Evolutionary conservation across 1,140 invertebrate species (phyloP), one percentile per base, ranked within the genome.

Genomic region (Dolichoris vasculosae): DNA sequence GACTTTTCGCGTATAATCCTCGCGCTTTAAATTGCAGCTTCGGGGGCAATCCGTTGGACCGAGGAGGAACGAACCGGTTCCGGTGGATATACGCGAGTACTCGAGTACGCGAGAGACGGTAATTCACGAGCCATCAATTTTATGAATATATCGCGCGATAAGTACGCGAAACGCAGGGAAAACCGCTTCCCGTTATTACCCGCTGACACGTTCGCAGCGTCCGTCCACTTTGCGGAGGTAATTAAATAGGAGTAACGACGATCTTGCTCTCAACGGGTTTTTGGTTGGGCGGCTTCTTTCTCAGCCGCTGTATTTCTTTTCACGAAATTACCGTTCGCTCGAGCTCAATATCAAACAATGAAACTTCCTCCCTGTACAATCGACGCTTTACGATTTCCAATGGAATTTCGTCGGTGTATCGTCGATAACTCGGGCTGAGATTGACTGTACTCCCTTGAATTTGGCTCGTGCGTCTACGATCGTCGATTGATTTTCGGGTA

Each of bases 131-230:
- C 83, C 64, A 51, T 64, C 69, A 73, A 75, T 81, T 85, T 80
- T 85, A 73, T 64, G 83, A 85, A 85, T 81, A 81, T 63, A 85
- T 85, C 48, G 83, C 67, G 46, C 67, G 80, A 85, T 85, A 73
- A 80, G 83, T 80, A 46, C 76, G 76, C 43, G 63, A 48, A 64
- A 75, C 11, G 30, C 69, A 38, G 1, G 82, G 73, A 77, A 78
- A 83, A 51, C 55, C 48, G 82, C 40, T 67, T 8, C 9, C 55
- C 23, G 84, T 85, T 85, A 85, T 85, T 82, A 79, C 84, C 40
- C 23, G 78, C 78, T 67, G 84, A 85, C 84, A 85, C 78, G 69
- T 75, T 67, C 30, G 40, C 38, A 63, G 30, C 67, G 78, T 76
- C 79, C n/a, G 64, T 69, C 17, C 32, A 82, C 55, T 85, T 85